These are phyloP conservation scores for Fulica atra DNA, from an alignment of 2,113 vertebrate genomes.

Conservation along the genomic window DNA sequence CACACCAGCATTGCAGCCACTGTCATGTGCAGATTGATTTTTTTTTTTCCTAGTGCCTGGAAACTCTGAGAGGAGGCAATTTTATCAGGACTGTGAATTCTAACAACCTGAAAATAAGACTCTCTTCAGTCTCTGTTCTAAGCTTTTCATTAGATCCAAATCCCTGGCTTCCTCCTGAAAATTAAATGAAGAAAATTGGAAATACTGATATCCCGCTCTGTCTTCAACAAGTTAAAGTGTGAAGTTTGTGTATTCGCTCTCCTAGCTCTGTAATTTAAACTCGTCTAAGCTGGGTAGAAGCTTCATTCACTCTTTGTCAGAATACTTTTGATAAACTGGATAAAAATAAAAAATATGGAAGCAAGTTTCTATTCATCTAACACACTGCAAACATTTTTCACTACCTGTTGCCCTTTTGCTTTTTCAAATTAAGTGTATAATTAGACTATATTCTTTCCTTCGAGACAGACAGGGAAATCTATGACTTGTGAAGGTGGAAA, in stretches of 20 bases:
- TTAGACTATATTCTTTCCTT: slow-evolving; percentile 55
- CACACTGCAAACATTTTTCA: slow-evolving; percentile 3
- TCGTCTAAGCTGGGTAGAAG: background rate
- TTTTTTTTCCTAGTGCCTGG: background rate
- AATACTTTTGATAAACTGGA: background rate
- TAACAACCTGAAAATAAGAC: slow-evolving; percentile 1
- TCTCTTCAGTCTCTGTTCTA: background rate
- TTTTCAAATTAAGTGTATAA: slow-evolving; percentile 74
- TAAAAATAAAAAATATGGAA: background rate
- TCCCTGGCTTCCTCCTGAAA: slow-evolving; percentile 25
- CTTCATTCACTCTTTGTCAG: background rate
- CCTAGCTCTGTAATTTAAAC: background rate
- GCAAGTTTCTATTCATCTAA: slow-evolving; percentile 1
- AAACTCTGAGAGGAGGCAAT: background rate
- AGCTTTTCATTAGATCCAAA: slow-evolving; percentile 49
- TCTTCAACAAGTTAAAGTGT: background rate
- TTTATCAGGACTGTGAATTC: background rate
- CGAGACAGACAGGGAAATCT: slow-evolving; percentile 60
- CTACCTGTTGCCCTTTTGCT: slow-evolving; percentile 58
- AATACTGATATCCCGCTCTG: background rate
- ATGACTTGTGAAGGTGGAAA: slow-evolving; percentile 68
- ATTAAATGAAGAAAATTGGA: slow-evolving; percentile 36
- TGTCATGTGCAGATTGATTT: background rate
- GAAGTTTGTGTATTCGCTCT: background rate
- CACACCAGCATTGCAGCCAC: background rate